Base-by-base conservation (phyloP, 2,113 vertebrate genomes). In the Caracal caracal region DNA sequence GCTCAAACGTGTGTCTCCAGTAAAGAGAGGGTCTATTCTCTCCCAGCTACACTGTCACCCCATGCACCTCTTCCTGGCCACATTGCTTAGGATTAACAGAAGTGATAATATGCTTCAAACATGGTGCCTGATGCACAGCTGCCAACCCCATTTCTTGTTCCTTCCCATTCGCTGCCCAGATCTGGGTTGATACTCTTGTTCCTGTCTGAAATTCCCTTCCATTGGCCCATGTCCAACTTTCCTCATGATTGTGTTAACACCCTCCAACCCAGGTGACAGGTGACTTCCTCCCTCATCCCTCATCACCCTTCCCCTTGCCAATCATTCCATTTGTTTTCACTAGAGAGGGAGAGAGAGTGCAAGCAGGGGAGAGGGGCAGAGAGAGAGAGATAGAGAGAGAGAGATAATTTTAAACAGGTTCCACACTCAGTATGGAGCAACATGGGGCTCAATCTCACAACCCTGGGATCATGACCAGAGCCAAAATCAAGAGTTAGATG, bases 121-220 rank as follows among this genome's bases (percentile, higher is more conserved):
- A 1, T 1, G 16, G 19, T 2, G 0, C 33, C 81, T 1, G 3
- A 28, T 7, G 33, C 10, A 3, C 2, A 22, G 13, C 35, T 4
- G 26, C 33, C 28, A 5, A 3, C 9, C n/a, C 40, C 35, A 3
- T 9, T 33, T 26, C 75, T 26, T 8, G 24, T 10, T 68, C 70
- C 30, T 63, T 47, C 37, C 33, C 35, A 65, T 2, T 76, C 12
- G 10, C 15, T 17, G 3, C 17, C 76, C 0, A 3, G 10, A 4
- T 49, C n/a, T 70, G 2, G 56, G 47, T 37, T 28, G 28, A 43
- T 43, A 30, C 19, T 78, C 86, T 49, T 22, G 22, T 20, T 73
- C 20, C 53, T 65, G 26, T 6, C 37, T 63, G n/a, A 88, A 65
- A 26, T n/a, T 13, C 53, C 71, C 30, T 70, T 63, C 63, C 22